Percentiles rank a stretch among this genome's conserved stretches.
Evolutionary conservation across 2,888 invertebrate species (phyloP).

Genomic region (Lagria hirta): DNA sequence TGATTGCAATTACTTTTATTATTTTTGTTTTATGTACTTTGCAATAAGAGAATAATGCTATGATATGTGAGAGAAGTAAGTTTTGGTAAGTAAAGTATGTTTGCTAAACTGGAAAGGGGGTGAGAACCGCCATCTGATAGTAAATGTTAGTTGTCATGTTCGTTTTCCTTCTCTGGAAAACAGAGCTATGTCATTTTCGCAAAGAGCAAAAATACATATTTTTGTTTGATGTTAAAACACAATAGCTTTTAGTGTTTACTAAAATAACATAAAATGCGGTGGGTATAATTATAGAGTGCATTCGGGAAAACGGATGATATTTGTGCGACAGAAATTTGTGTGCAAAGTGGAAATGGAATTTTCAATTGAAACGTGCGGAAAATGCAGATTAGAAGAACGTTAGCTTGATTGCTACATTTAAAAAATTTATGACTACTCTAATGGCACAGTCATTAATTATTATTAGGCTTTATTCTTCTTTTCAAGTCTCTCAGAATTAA

Average conservation of each 20-base stretch:
- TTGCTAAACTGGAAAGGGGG: slow-evolving; percentile 5
- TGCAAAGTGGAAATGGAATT: neutral
- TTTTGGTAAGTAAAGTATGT: too few relatives aligned
- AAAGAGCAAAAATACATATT: slow-evolving; percentile 11
- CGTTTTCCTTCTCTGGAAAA: slow-evolving; percentile 9
- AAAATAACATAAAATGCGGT: slow-evolving; percentile 1
- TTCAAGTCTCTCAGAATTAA: too few relatives aligned
- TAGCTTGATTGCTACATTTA: too few relatives aligned
- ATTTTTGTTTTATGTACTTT: too few relatives aligned
- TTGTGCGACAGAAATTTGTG: neutral
- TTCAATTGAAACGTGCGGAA: neutral
- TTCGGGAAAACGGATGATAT: neutral
- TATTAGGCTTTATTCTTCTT: too few relatives aligned
- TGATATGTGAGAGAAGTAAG: too few relatives aligned
- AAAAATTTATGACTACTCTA: too few relatives aligned
- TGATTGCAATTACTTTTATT: too few relatives aligned
- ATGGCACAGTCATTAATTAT: too few relatives aligned
- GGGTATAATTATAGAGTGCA: too few relatives aligned
- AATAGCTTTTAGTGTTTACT: slow-evolving; percentile 1
- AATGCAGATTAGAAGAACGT: too few relatives aligned
- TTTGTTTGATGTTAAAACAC: slow-evolving; percentile 10
- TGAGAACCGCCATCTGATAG: slow-evolving; percentile 13
- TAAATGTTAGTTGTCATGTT: slow-evolving; percentile 7
- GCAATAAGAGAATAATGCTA: too few relatives aligned
- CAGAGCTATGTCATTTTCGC: slow-evolving; percentile 17